Evolutionary conservation across 2,113 vertebrate species (phyloP).

Genomic region (Patagioenas fasciata): DNA sequence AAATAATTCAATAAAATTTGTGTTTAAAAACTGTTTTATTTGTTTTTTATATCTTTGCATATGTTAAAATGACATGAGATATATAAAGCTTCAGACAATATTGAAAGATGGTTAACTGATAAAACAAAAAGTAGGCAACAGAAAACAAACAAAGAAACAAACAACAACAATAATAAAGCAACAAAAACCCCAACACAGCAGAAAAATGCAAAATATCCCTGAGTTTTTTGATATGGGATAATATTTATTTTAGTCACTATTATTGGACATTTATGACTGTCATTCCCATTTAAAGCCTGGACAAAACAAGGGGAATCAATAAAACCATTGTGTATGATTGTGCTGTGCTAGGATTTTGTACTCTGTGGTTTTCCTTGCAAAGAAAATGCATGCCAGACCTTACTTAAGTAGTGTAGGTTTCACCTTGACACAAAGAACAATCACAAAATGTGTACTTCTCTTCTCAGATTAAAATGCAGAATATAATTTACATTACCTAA

Average conservation of each 20-base stretch:
- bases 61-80: neutral
- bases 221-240: neutral
- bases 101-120: neutral
- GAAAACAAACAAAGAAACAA: neutral
- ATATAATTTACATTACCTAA: neutral
- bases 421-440: neutral
- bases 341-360: neutral
- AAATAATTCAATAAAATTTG: neutral
- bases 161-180: no score
- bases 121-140: neutral
- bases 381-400: neutral
- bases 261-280: neutral
- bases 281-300: neutral
- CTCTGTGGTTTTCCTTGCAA: neutral
- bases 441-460: neutral
- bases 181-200: neutral
- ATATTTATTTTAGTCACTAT: neutral
- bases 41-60: neutral
- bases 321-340: neutral
- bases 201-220: neutral
- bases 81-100: neutral
- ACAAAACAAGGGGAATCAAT: neutral
- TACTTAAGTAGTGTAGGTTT: neutral
- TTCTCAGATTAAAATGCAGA: neutral
- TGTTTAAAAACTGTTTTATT: neutral